Evolutionary conservation across 2,888 invertebrate species (phyloP).

Genomic region (Hypolimnas misippus): DNA sequence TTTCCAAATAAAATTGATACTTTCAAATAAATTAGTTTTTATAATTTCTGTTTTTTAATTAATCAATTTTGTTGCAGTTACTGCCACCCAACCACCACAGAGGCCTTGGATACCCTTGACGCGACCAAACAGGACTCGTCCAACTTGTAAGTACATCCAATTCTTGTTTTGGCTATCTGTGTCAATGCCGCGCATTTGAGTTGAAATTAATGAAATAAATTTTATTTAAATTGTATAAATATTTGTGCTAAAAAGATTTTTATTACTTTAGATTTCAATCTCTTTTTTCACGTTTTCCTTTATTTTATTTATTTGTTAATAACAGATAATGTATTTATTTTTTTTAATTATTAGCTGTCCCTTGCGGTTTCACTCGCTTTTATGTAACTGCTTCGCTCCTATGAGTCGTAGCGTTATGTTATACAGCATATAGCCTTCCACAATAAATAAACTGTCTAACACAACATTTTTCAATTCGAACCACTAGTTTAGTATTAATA

Average conservation of each 20-base stretch:
- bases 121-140: slow-evolving; percentile 93
- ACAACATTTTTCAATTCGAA: too few relatives aligned
- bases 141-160: slow-evolving; percentile 90
- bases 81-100: slow-evolving; percentile 94
- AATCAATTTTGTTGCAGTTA: slow-evolving; percentile 88
- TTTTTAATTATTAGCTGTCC: not conserved
- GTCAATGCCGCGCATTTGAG: slow-evolving; percentile 43
- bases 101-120: slow-evolving; percentile 97
- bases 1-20: too few relatives aligned
- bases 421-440: too few relatives aligned
- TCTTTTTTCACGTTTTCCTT: too few relatives aligned
- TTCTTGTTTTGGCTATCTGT: slow-evolving; percentile 36
- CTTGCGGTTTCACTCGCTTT: too few relatives aligned
- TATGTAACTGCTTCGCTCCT: too few relatives aligned
- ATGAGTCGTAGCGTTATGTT: too few relatives aligned
- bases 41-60: slow-evolving; percentile 30
- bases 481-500: not conserved
- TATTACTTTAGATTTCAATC: slow-evolving; percentile 1
- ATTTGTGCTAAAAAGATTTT: slow-evolving; percentile 2
- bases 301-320: too few relatives aligned
- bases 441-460: too few relatives aligned
- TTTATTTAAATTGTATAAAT: slow-evolving; percentile 16
- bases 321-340: too few relatives aligned
- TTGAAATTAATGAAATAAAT: slow-evolving; percentile 22
- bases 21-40: not conserved